Percentiles rank a stretch among this genome's conserved stretches.
These are phyloP conservation scores for Lithobates pipiens DNA, from an alignment of 2,797 vertebrate genomes.

Conservation along the genomic window DNA sequence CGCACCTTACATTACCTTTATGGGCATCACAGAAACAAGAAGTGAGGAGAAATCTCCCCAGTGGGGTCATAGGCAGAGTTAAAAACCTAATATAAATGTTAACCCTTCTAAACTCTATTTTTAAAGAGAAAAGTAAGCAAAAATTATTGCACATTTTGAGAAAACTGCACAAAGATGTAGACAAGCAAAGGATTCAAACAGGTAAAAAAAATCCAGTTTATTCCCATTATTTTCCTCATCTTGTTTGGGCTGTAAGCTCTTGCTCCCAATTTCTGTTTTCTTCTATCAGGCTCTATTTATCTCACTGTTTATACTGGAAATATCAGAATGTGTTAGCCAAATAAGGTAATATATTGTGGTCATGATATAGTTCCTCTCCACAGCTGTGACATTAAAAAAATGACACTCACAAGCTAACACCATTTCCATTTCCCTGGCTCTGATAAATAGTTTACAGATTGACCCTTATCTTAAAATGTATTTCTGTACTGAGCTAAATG, in stretches of 20 bases:
- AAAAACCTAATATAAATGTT: no score
- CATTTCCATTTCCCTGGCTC: background rate
- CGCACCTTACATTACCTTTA: no score
- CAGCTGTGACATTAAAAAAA: constrained; percentile 7
- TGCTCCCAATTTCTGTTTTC: background rate
- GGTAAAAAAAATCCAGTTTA: background rate
- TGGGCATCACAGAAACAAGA: no score
- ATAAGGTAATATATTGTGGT: constrained; percentile 5
- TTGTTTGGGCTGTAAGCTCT: background rate
- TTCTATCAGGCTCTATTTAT: background rate
- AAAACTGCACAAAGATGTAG: background rate
- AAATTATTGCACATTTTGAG: background rate
- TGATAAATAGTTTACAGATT: constrained; percentile 18
- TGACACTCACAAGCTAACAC: background rate
- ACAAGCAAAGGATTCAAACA: background rate
- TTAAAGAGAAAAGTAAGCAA: no score
- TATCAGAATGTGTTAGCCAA: background rate
- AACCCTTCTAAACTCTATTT: no score
- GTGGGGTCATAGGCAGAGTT: no score
- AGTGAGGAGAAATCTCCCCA: no score
- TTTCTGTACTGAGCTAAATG: background rate
- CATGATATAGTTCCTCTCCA: background rate
- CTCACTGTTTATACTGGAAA: background rate
- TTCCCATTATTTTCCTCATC: background rate
- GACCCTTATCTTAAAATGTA: constrained; percentile 25